Evolutionary conservation across 2,797 vertebrate genomes (phyloP), one percentile per base, ranked within the genome.

Genomic region (Delichon dasypus): DNA sequence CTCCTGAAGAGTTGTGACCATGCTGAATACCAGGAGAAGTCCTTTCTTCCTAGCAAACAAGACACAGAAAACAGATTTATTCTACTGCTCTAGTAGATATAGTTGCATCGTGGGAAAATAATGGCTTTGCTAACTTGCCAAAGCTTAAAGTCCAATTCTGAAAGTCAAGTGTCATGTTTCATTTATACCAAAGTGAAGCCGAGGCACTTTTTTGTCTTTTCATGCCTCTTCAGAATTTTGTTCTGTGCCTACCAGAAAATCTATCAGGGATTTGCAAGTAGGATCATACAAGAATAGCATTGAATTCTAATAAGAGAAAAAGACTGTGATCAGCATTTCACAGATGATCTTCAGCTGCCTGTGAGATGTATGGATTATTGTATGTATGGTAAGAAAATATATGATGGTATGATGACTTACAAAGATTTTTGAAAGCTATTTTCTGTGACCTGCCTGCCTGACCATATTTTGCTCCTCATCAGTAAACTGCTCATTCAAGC

Each of bases 401-500:
- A 54, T 23, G 55, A 74, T 13, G 68, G 42, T 30, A 64, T 7
- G 1, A n/a, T 55, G 82, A 66, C 66, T 89, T 62, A 77, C 18
- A 80, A 73, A 61, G 83, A 74, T 44, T 40, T 82, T 75, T 1
- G 88, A 89, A 88, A 94, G 47, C 30, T 57, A 71, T 82, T 95
- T 91, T 73, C 70, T 80, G 1, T 57, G 62, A 88, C 66, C 79
- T 90, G 67, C 13, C 38, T 77, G 74, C 44, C 50, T 65, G 38
- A 54, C 45, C 21, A 23, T 27, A 72, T 88, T 88, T 90, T 93
- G 38, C 36, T 85, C 26, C 61, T 91, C 74, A 10, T 19, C 71
- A 94, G 74, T 79, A 88, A 88, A 86, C 16, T 70, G 71, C 17
- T 79, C 71, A 83, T 82, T 91, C 83, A 89, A 60, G 71, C 88